A percentile compares a stretch with the other conserved stretches of the same genome.
phyloP scores from a whole-genome alignment of 2,888 invertebrate species.

The Tenthredo scrophulariae region DNA sequence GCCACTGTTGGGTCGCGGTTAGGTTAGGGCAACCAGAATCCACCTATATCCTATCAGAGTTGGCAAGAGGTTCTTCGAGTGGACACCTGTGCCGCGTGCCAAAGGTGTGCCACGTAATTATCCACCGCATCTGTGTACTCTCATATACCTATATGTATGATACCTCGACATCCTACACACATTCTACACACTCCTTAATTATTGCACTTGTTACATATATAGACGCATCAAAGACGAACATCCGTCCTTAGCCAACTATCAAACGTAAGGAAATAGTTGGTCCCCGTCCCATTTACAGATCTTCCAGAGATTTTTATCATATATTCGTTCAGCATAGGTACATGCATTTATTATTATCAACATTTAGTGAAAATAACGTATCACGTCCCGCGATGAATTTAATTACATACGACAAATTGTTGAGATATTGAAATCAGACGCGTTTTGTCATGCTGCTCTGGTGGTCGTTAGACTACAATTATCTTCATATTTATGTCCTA shows the following conservation, averaged over 20 bases:
- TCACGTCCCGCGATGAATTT: neutral
- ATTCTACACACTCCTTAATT: neutral
- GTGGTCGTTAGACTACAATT: conserved; percentile 40
- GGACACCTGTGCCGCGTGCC: conserved; percentile 72
- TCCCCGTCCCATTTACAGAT: neutral
- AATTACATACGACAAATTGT: conserved; percentile 11
- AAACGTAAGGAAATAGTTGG: neutral
- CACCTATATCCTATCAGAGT: conserved; percentile 58
- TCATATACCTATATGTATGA: neutral
- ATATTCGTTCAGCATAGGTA: neutral
- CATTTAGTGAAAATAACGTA: neutral
- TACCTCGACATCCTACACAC: neutral
- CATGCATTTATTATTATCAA: neutral
- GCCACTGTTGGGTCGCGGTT: conserved; percentile 55
- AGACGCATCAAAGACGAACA: neutral
- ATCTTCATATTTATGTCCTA: conserved; percentile 30
- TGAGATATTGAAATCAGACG: neutral
- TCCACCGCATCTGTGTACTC: conserved; percentile 56
- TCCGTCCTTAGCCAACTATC: neutral
- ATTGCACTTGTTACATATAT: neutral
- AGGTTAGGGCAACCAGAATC: conserved; percentile 8
- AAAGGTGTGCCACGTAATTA: conserved; percentile 68
- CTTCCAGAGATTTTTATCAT: neutral
- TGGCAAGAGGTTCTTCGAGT: conserved; percentile 65
- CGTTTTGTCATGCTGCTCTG: conserved; percentile 14